Percentiles rank a stretch among this genome's conserved stretches.
Conservation (phyloP, 1,140 invertebrate genomes). For the Magallana ariakensis region DNA sequence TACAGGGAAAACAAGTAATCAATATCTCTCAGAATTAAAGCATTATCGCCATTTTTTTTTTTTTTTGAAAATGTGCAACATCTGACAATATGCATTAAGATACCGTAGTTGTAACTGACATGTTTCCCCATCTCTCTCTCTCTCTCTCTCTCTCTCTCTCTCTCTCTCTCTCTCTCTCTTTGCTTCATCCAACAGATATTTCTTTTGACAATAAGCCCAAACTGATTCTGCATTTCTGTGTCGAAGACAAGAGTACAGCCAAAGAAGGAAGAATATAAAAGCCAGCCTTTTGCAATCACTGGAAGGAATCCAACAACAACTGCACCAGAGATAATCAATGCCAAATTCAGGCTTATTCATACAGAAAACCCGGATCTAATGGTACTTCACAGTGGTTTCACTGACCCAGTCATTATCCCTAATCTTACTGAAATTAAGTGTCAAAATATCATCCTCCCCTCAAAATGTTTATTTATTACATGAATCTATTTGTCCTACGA, state of each 20-base stretch:
- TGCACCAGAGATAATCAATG: background rate
- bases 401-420: too few relatives aligned
- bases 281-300: too few relatives aligned
- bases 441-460: too few relatives aligned
- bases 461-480: too few relatives aligned
- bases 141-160: too few relatives aligned
- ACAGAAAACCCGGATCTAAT: background rate
- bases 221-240: background rate
- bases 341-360: background rate
- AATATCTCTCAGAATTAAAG: conserved; percentile 14
- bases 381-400: too few relatives aligned
- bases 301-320: background rate
- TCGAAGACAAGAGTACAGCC: background rate
- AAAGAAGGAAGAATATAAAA: conserved; percentile 14
- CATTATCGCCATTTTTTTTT: background rate
- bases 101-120: background rate
- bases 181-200: too few relatives aligned
- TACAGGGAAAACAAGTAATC: background rate
- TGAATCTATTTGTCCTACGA: too few relatives aligned
- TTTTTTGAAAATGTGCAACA: conserved; percentile 5
- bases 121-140: background rate
- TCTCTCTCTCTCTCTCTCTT: too few relatives aligned
- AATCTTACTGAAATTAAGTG: too few relatives aligned
- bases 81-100: background rate
- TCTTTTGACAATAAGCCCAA: too few relatives aligned